These are phyloP conservation scores for Panthera leo DNA, from an alignment of 2,113 vertebrate genomes.

Conservation along the genomic window DNA sequence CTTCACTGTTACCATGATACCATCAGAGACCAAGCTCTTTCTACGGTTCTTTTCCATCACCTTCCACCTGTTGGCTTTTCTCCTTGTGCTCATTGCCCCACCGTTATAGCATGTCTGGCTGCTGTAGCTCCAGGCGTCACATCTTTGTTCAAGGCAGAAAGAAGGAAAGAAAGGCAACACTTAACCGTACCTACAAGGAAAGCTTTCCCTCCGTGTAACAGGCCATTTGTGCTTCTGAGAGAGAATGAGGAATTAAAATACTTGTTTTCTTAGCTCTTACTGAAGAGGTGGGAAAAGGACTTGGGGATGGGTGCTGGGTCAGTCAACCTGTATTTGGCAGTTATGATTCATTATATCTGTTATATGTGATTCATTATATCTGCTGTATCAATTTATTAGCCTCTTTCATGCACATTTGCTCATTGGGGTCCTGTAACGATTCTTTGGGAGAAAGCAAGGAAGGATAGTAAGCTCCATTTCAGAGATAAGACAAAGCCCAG, in stretches of 20 bases:
- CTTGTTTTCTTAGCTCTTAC: not conserved
- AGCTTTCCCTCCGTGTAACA: not conserved
- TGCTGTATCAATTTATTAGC: not conserved
- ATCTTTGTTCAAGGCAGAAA: not conserved
- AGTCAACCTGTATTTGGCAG: not conserved
- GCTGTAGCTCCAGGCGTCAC: not conserved
- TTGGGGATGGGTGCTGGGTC: not conserved
- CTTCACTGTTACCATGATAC: not conserved
- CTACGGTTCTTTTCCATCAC: not conserved
- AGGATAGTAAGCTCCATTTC: not conserved
- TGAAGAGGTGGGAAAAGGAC: not conserved
- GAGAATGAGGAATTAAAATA: not conserved
- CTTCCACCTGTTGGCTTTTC: not conserved
- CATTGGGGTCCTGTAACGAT: not conserved
- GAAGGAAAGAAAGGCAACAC: not conserved
- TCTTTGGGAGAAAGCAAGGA: not conserved
- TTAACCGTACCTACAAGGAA: not conserved
- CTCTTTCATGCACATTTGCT: not conserved
- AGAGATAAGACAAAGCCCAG: not conserved
- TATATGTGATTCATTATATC: not conserved
- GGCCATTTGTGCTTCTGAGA: not conserved
- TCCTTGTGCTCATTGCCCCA: not conserved
- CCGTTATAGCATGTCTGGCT: not conserved
- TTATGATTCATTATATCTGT: not conserved
- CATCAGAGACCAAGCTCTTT: not conserved